Conservation (phyloP, 2,797 vertebrate genomes). For the Rhinella marina region DNA sequence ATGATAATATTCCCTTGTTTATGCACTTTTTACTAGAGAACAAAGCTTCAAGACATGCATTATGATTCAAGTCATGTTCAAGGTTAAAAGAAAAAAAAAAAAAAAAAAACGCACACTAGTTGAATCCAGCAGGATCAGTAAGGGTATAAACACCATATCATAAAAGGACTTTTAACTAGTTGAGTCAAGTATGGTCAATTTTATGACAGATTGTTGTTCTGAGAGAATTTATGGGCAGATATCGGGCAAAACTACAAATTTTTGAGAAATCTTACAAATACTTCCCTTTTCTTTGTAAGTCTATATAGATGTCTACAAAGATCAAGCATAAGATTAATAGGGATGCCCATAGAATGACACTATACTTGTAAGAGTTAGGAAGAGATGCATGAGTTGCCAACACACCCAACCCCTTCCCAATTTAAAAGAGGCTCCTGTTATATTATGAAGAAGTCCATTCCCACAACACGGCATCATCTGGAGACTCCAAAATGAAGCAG, state of each 20-base stretch:
- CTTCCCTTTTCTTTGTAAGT: background rate
- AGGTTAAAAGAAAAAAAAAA: background rate
- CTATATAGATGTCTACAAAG: background rate
- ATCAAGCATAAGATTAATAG: too few species aligned
- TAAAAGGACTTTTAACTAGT: background rate
- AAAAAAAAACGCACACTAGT: background rate
- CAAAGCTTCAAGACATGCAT: background rate
- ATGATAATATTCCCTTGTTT: background rate
- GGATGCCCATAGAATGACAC: too few species aligned
- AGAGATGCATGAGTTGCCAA: background rate
- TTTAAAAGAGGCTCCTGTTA: too few species aligned
- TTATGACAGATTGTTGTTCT: background rate
- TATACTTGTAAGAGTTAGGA: too few species aligned
- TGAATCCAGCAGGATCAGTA: background rate
- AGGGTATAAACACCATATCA: background rate
- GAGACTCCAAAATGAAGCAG: conserved; percentile 4
- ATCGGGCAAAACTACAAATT: background rate
- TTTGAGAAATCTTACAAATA: background rate
- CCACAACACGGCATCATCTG: background rate
- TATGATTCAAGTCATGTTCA: background rate
- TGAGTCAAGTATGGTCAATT: background rate
- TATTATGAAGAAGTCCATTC: background rate
- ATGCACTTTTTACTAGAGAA: conserved; percentile 1
- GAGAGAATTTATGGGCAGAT: background rate
- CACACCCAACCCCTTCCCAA: background rate